Base-by-base conservation (phyloP, 1,140 invertebrate genomes). In the Heliconius hermathena region DNA sequence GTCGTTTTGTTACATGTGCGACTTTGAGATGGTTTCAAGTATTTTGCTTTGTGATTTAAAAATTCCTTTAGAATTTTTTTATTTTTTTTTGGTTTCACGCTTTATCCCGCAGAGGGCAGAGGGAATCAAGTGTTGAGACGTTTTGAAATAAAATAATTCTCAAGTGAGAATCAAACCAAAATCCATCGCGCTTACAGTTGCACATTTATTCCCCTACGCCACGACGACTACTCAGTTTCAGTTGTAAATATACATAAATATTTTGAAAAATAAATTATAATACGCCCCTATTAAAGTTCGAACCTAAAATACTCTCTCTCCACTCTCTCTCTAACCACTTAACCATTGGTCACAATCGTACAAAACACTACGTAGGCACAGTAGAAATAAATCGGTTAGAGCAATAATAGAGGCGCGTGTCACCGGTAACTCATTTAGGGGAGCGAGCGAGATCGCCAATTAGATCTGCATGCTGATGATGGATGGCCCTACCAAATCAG, bases 381-480 rank as follows among this genome's bases (percentile, higher is more conserved):
- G 71, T 72, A 84, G 79, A 79, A 84, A 83, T 85, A 83, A 83
- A 85, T 85, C 84, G 84, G 83, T 85, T 80, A 85, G 77, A 73
- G 81, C 84, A 80, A 77, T 82, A 85, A 81, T 82, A 82, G 82
- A 79, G 80, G 81, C 83, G 82, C 84, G 85, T 89, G 87, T 82
- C 86, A 82, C 73, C 78, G 79, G 83, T 93, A 93, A 94, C 90
- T 90, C 87, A 83, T 88, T 93, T 93, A 93, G 84, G 85, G 83
- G 78, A 85, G 82, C 86, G 82, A 86, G 87, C 87, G 85, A 83
- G 84, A 88, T 87, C 85, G 86, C 80, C 86, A 92, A 93, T 93
- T 93, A 87, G 88, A 92, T 92, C 90, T 90, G 88, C 90, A 90
- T 91, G 83, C 78, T 86, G 85, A 91, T 93, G 90, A 91, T 88